Evolutionary conservation across 2,888 invertebrate species (phyloP).

Genomic region (Acleris holmiana): DNA sequence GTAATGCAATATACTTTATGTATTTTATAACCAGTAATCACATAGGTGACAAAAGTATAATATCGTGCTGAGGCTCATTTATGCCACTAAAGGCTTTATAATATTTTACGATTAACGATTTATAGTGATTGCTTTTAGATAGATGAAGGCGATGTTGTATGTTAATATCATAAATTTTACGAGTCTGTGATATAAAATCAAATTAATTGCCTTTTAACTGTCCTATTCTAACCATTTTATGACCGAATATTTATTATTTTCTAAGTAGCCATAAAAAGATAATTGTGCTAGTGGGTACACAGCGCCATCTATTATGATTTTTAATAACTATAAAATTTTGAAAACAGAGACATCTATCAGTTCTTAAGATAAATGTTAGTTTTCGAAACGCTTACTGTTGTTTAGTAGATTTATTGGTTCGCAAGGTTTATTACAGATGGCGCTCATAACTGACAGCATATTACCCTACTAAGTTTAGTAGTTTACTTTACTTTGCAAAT

Average conservation of each 20-base stretch:
- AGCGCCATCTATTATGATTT: conserved; percentile 15
- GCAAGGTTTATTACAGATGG: background rate
- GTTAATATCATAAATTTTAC: conserved; percentile 24
- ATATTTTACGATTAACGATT: conserved; percentile 33
- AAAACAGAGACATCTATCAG: conserved; percentile 10
- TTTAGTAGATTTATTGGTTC: background rate
- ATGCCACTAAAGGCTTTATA: conserved; percentile 15
- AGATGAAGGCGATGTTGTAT: conserved; percentile 26
- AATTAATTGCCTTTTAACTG: conserved; percentile 28
- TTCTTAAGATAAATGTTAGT: background rate
- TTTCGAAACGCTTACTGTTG: background rate
- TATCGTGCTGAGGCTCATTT: conserved; percentile 13
- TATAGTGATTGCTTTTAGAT: conserved; percentile 43
- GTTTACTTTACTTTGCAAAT: background rate
- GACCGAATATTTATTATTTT: conserved; percentile 16
- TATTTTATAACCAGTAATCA: background rate
- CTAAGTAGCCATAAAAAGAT: conserved; percentile 3
- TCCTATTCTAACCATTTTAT: conserved; percentile 17
- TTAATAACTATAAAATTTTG: background rate
- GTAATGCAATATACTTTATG: background rate
- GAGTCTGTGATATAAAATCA: conserved; percentile 21
- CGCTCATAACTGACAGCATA: background rate
- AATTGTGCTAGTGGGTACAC: background rate
- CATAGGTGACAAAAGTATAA: background rate
- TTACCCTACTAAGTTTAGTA: background rate